phyloP scores from a whole-genome alignment of 2,113 vertebrate genomes.

The Albula goreensis region DNA sequence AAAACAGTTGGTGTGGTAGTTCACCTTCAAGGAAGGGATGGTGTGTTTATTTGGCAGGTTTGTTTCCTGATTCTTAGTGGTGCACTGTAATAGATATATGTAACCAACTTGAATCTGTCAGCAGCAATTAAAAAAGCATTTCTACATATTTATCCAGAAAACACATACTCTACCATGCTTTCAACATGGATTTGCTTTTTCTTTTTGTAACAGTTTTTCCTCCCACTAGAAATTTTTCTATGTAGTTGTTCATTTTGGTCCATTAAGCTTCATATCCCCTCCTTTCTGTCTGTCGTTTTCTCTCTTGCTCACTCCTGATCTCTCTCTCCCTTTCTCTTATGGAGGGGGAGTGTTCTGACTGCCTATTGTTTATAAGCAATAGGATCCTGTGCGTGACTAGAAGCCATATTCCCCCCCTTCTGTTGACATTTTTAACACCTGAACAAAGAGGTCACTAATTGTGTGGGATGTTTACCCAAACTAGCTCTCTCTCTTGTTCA shows the following conservation, averaged over 20 bases:
- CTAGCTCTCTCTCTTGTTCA: neutral
- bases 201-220: neutral
- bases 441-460: constrained; percentile 51
- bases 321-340: neutral
- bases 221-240: no score
- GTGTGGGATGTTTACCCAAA: constrained; percentile 45
- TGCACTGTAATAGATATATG: no score
- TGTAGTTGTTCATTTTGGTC: neutral
- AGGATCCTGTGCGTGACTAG: constrained; percentile 49
- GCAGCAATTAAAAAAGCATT: no score
- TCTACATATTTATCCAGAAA: no score
- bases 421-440: constrained; percentile 47
- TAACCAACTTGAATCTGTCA: no score
- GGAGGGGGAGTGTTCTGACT: neutral
- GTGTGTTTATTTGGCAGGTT: no score
- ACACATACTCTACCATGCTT: neutral
- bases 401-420: constrained; percentile 34
- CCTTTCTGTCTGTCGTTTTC: neutral
- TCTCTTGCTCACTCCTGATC: no score
- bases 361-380: constrained; percentile 43
- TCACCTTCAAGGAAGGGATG: no score
- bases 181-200: neutral
- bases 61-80: no score
- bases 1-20: no score
- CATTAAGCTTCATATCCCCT: neutral